These are phyloP conservation scores for Montipora sp. DNA, from an alignment of 64 coral and sea anemone species.

Conservation along the genomic window DNA sequence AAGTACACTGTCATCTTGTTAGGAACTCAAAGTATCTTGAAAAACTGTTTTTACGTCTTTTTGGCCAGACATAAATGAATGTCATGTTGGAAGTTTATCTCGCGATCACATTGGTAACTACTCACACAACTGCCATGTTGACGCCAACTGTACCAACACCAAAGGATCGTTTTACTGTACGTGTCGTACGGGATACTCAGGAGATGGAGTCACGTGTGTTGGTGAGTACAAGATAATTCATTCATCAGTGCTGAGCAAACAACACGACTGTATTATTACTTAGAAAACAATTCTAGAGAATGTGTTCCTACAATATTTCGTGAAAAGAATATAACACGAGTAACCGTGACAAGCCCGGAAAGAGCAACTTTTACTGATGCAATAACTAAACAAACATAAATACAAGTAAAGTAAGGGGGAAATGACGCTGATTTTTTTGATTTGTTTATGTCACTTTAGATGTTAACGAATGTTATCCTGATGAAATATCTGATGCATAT, in stretches of 20 bases:
- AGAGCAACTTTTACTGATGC: too few species aligned
- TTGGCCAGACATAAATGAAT: slow-evolving; percentile 70
- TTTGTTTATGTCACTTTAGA: slow-evolving; percentile 22
- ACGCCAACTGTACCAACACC: slow-evolving; percentile 79
- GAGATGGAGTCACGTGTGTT: slow-evolving; percentile 66
- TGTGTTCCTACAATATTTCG: too few species aligned
- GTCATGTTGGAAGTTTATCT: slow-evolving; percentile 30
- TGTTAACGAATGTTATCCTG: slow-evolving; percentile 66
- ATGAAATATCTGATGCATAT: slow-evolving; percentile 31
- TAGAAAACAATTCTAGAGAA: too few species aligned
- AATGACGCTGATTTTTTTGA: neutral
- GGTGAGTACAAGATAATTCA: too few species aligned
- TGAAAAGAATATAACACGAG: too few species aligned
- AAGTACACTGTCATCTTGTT: neutral
- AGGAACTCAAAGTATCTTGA: slow-evolving; percentile 18
- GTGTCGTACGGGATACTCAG: slow-evolving; percentile 78
- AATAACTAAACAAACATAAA: too few species aligned
- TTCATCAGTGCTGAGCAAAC: too few species aligned
- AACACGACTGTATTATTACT: too few species aligned
- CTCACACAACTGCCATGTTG: slow-evolving; percentile 67
- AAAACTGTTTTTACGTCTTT: neutral
- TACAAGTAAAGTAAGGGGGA: too few species aligned
- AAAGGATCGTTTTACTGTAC: slow-evolving; percentile 68
- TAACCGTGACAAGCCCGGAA: too few species aligned
- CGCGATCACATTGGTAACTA: neutral